Base-by-base conservation (phyloP, 92 coral and sea anemone species). In the Montipora capitata region DNA sequence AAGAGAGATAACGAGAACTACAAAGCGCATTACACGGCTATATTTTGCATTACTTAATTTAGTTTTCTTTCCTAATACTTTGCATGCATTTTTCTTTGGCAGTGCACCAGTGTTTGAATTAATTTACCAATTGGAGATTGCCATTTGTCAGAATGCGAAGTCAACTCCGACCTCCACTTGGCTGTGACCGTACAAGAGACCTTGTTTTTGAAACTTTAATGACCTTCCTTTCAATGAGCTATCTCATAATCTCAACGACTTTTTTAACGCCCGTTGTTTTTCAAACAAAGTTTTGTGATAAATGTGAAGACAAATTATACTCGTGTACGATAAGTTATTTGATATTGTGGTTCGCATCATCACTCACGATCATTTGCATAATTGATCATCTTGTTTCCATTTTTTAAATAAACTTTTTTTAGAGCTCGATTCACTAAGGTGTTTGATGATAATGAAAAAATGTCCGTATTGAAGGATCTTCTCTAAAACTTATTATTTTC, bases 281-380 rank as follows among this genome's bases (percentile, higher is more conserved):
- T 77, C 40, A 90, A 90, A 85, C 94, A 90, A 85, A 80, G 90
- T 79, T 90, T 87, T 48, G 79, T 49, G 79, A 74, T 85, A 80
- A 90, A 90, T 73, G 62, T 80, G 87, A 72, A 82, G 73, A 64
- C 78, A 83, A 85, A 85, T 90, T 85, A 90, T 71, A 72, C 35
- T 27, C 87, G 80, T 72, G 61, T 79, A 61, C 79, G 87, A 72
- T 72, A 83, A 83, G 79, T 83, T 83, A 83, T 83, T 72, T 83
- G 57, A 69, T 83, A 72, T 83, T 83, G 80, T 83, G 87, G 66
- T 40, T 68, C 16, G 76, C 42, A 17, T 69, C 85, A 72, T 72
- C 70, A 83, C 52, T 7, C 57, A 42, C 43, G 3, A 0, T 18
- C 14, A 85, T 85, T 85, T 76, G 77, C 89, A 85, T 85, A 77